Base-by-base conservation (phyloP, 1,140 invertebrate species). In the Drosophila setifemur region DNA sequence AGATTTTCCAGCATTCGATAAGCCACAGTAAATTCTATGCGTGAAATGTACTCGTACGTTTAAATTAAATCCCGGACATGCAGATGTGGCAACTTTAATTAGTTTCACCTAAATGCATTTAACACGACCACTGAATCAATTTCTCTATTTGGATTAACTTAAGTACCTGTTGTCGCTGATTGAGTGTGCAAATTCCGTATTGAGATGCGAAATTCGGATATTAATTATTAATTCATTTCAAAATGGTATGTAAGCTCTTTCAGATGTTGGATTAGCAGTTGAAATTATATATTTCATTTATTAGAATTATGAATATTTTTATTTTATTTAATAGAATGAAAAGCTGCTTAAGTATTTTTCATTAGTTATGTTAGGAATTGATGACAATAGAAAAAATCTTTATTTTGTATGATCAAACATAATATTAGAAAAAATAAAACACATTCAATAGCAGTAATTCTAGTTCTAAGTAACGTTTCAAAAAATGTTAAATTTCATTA, bases 31-130 rank as follows among this genome's bases (percentile, higher is more conserved):
- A 40, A 25, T 61, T 33, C 43, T n/a, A n/a, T 6, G 4, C 11
- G 4, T 6, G 3, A 9, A 18, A 47, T 16, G n/a, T 0, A 11
- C n/a, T 6, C 25, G 18, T 33, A 12, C 14, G 31, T 4, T 26
- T 18, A 19, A 48, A 28, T 39, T 48, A 63, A 63, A 40, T 48
- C 55, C 42, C 7, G 12, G 18, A 39, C 16, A 43, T 19, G 54
- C 25, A 28, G 21, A 12, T n/a, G 49, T 37, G 33, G 33, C 31
- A 45, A 61, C 14, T 61, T 70, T 49, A 79, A 83, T 79, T 83
- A 74, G 74, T 78, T 79, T 52, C 40, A 63, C 47, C 54, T 58
- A 58, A 85, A 58, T 63, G 54, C 69, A 60, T 64, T 77, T 64
- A 64, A 64, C 61, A 82, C 77, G 61, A 48, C 57, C 53, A 37